Evolutionary conservation across 2,888 invertebrate genomes (phyloP).

Genomic region (Tipula helvola): DNA sequence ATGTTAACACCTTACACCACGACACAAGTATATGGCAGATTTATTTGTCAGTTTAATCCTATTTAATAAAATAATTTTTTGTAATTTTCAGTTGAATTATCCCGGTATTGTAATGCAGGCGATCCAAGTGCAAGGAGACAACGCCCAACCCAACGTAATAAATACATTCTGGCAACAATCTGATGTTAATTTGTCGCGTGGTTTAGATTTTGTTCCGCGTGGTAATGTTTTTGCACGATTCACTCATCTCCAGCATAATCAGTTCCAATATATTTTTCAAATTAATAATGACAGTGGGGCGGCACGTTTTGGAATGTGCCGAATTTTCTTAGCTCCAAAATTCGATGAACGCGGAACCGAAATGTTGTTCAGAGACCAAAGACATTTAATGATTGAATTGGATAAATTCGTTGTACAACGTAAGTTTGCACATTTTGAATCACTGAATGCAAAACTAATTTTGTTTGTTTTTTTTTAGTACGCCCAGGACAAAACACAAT

Average conservation of each 20-base stretch:
- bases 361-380: conserved; percentile 47
- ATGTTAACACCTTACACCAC: conserved; percentile 51
- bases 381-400: conserved; percentile 50
- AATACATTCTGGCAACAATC: conserved; percentile 70
- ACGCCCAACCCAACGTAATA: conserved; percentile 43
- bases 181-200: conserved; percentile 62
- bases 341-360: conserved; percentile 50
- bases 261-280: conserved; percentile 53
- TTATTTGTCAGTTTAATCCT: conserved; percentile 10
- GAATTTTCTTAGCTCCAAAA: conserved; percentile 55
- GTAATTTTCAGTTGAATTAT: conserved; percentile 22
- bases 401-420: conserved; percentile 49
- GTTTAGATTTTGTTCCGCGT: conserved; percentile 69
- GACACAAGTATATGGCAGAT: conserved; percentile 37
- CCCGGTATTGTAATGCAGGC: conserved; percentile 45
- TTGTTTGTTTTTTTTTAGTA: conserved; percentile 36
- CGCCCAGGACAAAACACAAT: conserved; percentile 54
- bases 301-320: conserved; percentile 44
- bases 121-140: conserved; percentile 40
- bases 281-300: conserved; percentile 44
- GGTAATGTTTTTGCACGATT: conserved; percentile 59
- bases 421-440: conserved; percentile 31
- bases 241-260: conserved; percentile 63
- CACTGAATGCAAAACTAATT: neutral
- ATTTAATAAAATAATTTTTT: neutral